Conservation (phyloP, 92 coral and sea anemone species). For the Zoanthus sociatus region DNA sequence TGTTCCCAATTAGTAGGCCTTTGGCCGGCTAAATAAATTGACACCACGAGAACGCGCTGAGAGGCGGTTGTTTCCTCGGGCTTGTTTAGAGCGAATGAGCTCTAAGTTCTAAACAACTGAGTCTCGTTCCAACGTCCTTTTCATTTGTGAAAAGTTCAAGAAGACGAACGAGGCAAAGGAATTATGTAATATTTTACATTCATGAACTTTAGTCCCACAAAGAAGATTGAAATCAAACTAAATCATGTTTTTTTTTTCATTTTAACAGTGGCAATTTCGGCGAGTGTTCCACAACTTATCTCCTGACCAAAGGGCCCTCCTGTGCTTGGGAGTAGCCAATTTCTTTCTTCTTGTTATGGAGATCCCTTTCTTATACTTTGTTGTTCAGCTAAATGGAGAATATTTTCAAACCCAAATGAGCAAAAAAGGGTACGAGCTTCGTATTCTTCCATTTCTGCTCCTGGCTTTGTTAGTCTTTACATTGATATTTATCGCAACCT, state of each 20-base stretch:
- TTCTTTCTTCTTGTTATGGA: slow-evolving; percentile 56
- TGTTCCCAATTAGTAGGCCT: too few species aligned
- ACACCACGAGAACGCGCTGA: too few species aligned
- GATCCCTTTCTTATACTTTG: slow-evolving; percentile 66
- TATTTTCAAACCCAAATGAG: slow-evolving; percentile 27
- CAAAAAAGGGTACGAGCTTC: neutral
- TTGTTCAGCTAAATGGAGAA: slow-evolving; percentile 47
- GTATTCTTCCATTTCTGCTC: slow-evolving; percentile 55
- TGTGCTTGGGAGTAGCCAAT: slow-evolving; percentile 66
- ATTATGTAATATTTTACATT: too few species aligned
- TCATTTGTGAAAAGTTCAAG: too few species aligned
- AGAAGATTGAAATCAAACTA: neutral
- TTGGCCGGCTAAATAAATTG: too few species aligned
- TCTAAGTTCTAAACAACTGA: too few species aligned
- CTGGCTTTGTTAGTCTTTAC: slow-evolving; percentile 51
- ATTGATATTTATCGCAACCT: slow-evolving; percentile 54
- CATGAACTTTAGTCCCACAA: too few species aligned
- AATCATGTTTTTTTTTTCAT: neutral
- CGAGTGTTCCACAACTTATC: slow-evolving; percentile 34
- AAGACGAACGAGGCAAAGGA: too few species aligned
- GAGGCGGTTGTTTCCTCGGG: too few species aligned
- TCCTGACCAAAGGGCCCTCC: slow-evolving; percentile 61
- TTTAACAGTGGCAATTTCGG: slow-evolving; percentile 58
- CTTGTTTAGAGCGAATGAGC: too few species aligned
- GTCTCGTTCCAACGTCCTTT: too few species aligned